These are phyloP conservation scores for Chrysemys picta DNA, from an alignment of 2,113 vertebrate species.

Conservation along the genomic window DNA sequence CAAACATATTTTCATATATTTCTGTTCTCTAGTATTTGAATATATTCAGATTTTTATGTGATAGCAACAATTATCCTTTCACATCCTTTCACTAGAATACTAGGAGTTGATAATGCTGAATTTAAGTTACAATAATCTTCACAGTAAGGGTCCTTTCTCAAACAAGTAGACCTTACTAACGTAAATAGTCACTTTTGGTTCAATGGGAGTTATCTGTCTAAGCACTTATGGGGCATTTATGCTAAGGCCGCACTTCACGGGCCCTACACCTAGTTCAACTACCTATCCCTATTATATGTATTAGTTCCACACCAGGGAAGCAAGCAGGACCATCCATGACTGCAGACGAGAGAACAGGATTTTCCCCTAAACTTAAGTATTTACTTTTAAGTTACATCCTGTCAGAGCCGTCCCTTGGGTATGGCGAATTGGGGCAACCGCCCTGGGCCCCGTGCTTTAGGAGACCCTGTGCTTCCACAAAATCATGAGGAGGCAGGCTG, in stretches of 20 bases:
- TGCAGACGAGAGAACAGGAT: background rate
- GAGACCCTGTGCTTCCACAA: too few species aligned
- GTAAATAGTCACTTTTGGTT: background rate
- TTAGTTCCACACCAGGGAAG: background rate
- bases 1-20: constrained; percentile 27
- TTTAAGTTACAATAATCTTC: background rate
- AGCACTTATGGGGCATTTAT: background rate
- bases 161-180: background rate
- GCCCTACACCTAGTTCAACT: background rate
- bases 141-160: accelerated
- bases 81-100: background rate
- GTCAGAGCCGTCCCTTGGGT: background rate
- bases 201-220: background rate
- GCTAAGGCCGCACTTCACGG: background rate
- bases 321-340: background rate
- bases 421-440: too few species aligned
- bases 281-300: accelerated
- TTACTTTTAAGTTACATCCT: constrained; percentile 1
- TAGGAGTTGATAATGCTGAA: background rate
- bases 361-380: background rate
- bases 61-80: background rate
- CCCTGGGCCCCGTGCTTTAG: too few species aligned
- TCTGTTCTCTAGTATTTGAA: constrained; percentile 37
- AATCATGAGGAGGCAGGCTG: too few species aligned
- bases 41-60: constrained; percentile 11